Conservation (phyloP, 1,140 invertebrate species). For the Antheraea mylitta region DNA sequence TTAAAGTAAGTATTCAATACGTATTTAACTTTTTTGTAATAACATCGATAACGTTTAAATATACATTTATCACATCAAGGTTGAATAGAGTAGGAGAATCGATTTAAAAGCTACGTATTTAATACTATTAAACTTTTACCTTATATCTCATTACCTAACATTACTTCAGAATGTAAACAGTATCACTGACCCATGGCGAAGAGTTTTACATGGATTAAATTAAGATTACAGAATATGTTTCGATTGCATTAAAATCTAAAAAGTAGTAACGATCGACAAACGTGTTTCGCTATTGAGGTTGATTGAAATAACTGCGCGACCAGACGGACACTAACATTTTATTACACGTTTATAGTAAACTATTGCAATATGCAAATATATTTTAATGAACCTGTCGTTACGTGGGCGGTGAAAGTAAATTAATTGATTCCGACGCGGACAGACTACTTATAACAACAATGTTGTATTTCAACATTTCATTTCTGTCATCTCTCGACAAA, state of each 20-base stretch:
- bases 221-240: too few relatives aligned
- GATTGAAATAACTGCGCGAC: not conserved
- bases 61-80: too few relatives aligned
- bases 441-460: not conserved
- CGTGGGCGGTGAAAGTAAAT: not conserved
- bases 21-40: too few relatives aligned
- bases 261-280: not conserved
- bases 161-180: too few relatives aligned
- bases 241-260: not conserved
- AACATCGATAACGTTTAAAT: too few relatives aligned
- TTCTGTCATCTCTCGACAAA: not conserved
- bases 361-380: slow-evolving; percentile 1
- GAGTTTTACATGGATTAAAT: not conserved
- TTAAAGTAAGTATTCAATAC: too few relatives aligned
- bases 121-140: too few relatives aligned
- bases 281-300: not conserved
- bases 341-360: not conserved
- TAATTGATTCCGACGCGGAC: not conserved
- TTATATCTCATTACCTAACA: too few relatives aligned
- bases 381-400: slow-evolving; percentile 1
- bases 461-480: not conserved
- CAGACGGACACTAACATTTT: slow-evolving; percentile 2
- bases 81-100: too few relatives aligned
- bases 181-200: not conserved
- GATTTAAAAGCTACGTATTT: too few relatives aligned